Base-by-base conservation (phyloP, 2,888 invertebrate genomes). In the Andrena marginata region DNA sequence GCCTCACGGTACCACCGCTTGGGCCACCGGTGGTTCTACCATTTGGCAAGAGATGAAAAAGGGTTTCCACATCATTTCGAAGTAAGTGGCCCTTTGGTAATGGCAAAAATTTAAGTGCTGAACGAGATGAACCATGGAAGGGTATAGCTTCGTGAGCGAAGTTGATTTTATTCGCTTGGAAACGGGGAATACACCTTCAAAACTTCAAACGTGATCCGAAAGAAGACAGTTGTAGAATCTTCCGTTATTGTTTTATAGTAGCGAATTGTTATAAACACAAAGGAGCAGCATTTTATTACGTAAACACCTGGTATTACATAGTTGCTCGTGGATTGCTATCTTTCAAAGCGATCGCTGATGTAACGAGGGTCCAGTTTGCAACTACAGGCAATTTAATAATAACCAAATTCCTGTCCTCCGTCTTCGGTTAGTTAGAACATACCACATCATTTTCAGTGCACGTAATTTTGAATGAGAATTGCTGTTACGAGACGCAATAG, bases 41-140 rank as follows among this genome's bases (percentile, higher is more conserved):
- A 91, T 94, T 63, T 95, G 95, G 95, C 92, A 93, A 56, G 94
- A 95, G 26, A 95, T 95, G 94, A 95, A 95, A 85, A 95, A 94
- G 85, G 95, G 95, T 26, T 95, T 96, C 80, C 94, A 94, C 51
- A 91, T 94, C 10, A 94, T 95, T 54, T 94, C 95, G 4, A 95
- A 95, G 95, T 95, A 91, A 87, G 89, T 64, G 20, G 51, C 20
- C 20, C 51, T 51, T 20, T 5, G 42, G 42, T 42, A 42, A 42
- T 2, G 13, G 3, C 3, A 0, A 26, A 26, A 26, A 56, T 56
- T 26, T 26, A 26, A 23, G 8, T 20, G 20, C 26, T 1, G 4
- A 10, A 16, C 42, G 16, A 4, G 3, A 8, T 16, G 42, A 4
- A 42, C 42, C 42, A 16, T 42, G 42, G 1, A 42, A 42, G 16